Evolutionary conservation across 2,797 vertebrate species (phyloP), one percentile per base, ranked within the genome.

Genomic region (Heliangelus exortis): DNA sequence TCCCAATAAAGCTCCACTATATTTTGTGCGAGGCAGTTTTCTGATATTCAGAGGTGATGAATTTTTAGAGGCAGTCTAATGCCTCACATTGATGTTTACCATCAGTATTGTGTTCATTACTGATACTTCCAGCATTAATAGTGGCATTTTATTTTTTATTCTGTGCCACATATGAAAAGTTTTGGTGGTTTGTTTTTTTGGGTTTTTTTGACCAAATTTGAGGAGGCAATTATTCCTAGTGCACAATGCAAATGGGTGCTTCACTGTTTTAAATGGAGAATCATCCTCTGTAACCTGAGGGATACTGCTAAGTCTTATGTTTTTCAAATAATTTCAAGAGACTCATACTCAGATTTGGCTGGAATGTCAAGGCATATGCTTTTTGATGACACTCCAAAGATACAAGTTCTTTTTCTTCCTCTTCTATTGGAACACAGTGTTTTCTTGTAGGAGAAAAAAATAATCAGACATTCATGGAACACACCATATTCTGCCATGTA

Each of bases 251-350:
- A 79, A 87, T 55, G 80, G 85, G 66, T 87, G 68, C 41, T 72
- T 65, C 69, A 2, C 20, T 71, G 79, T 69, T 92, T 73, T 39
- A 80, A 93, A 77, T 31, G 69, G 72, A 94, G 88, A 96, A 57
- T 81, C 6, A 1, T 51, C 61, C 72, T 66, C 84, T 85, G 31
- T 81, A 73, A 96, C 89, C 90, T 85, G 48, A 89, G 86, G 81
- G 84, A 41, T 94, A 39, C 58, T 89, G 78, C 81, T 82, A 94
- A 85, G 68, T n/a, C 65, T 79, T 57, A 71, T 87, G 58, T 39
- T 89, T 87, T 65, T 65, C 58, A 93, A 93, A 95, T 88, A 87
- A 69, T 12, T 90, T 94, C 87, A 82, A 63, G 91, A 85, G 45
- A 83, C 90, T 91, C 69, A 79, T 77, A 53, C 74, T 90, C 63